Base-by-base conservation (phyloP, 2,797 vertebrate species). In the Thaleichthys pacificus region DNA sequence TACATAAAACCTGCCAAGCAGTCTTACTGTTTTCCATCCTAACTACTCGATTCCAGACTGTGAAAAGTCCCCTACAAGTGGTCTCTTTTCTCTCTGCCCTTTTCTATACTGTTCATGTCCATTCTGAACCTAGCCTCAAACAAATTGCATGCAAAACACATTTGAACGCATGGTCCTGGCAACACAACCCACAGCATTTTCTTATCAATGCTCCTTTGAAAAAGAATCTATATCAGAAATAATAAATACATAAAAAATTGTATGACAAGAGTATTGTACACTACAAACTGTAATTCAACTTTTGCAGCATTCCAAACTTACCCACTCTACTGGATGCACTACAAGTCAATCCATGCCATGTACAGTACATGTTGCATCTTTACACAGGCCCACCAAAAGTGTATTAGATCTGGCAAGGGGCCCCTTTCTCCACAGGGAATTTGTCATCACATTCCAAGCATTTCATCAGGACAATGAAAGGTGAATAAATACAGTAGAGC, bases 381-480 rank as follows among this genome's bases (percentile, higher is more conserved):
- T 62, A 47, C 21, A 77, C 81, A 86, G 82, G 82, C 85, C 87
- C 88, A 69, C 22, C 64, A 15, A 69, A 5, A 78, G 81, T 73
- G 76, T 71, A 81, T 72, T 75, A 82, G 61, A 87, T 76, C 71
- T 63, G 71, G 74, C 81, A 63, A 57, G 78, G 72, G 72, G 74
- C 78, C 88, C 49, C 77, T 65, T 77, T 77, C 84, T 85, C 81
- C 86, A 84, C 74, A 78, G 83, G 85, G 82, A 88, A 78, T 87
- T 85, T 80, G 81, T 85, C 76, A 67, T 90, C 78, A 81, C 88
- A 89, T 90, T 92, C 90, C 91, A 89, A 86, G 72, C 83, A 82
- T 91, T 87, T 89, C 89, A 91, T 90, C 83, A 87, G 79, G 83
- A 91, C 86, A 90, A 90, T 85, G 89, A 92, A 91, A 94, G 92